Evolutionary conservation across 2,888 invertebrate species (phyloP), one percentile per base, ranked within the genome.

Genomic region (Artemia sinica): DNA sequence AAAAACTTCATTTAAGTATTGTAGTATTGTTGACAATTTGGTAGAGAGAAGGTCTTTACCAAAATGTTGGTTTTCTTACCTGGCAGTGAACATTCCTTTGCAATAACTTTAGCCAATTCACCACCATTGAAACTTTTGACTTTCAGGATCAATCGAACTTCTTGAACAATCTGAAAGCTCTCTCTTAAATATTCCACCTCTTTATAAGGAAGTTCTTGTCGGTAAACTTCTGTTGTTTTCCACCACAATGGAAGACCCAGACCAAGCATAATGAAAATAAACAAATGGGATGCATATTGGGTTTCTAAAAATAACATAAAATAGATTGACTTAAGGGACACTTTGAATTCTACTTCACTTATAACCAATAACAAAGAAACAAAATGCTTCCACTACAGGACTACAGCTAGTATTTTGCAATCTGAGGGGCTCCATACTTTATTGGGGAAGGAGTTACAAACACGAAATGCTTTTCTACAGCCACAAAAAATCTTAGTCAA

Each of bases 151-250:
- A 58, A n/a, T 58, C 63, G 8, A 58, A 58, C 63, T 18, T 58
- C 28, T 28, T 58, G 63, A 28, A n/a, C 28, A 9, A 58, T 58
- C n/a, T 18, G 14, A 9, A 58, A 28, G 28, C 14, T 28, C 28
- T 58, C 63, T 18, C 63, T 58, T 58, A 58, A 28, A 18, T 11
- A 58, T 18, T 58, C 63, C 9, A 58, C 28, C 8, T 9, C 28
- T 58, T n/a, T 18, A 28, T 58, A 58, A 58, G 63, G 63, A n/a
- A 58, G 28, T 58, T n/a, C 14, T 28, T 58, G n/a, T 58, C 63
- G n/a, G 28, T 58, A 58, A n/a, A 58, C 63, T 58, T 58, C 63
- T 10, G 63, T 58, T 11, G 63, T 58, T 58, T 58, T 58, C 63
- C 63, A 58, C 63, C 63, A 58, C 10, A 58, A 58, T n/a, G 63